phyloP scores from a whole-genome alignment of 2,888 invertebrate species.

The Macrosiphum euphorbiae region DNA sequence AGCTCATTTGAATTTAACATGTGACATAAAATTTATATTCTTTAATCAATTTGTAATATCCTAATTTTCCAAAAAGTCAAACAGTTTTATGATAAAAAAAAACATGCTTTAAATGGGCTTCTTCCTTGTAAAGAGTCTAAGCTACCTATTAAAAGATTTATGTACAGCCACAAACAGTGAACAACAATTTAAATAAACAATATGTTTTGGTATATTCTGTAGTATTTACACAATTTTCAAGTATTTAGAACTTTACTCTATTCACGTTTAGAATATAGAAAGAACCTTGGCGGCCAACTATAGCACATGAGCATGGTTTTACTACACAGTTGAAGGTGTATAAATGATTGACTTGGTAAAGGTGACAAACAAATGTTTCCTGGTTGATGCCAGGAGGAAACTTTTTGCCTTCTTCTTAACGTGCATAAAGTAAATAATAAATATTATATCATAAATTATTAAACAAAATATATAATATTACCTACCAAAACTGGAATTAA shows the following conservation, averaged over 20 bases:
- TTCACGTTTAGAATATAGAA: not conserved
- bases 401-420: not conserved
- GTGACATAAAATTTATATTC: too few relatives aligned
- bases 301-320: too few relatives aligned
- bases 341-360: not conserved
- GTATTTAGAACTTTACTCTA: not conserved
- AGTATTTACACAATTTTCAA: not conserved
- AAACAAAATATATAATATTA: slow-evolving; percentile 26
- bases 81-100: not conserved
- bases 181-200: not conserved
- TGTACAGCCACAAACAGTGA: not conserved
- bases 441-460: not conserved
- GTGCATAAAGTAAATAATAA: not conserved
- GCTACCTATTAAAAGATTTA: too few relatives aligned
- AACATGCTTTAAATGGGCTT: not conserved
- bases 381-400: not conserved
- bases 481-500: slow-evolving; percentile 38
- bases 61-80: not conserved
- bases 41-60: not conserved
- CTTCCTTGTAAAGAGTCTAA: not conserved
- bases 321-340: too few relatives aligned
- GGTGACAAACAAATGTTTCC: not conserved
- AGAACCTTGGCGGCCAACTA: not conserved
- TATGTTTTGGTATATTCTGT: not conserved
- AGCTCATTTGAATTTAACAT: not conserved